Base-by-base conservation (phyloP, 2,888 invertebrate species). In the Euspilapteryx auroguttella region DNA sequence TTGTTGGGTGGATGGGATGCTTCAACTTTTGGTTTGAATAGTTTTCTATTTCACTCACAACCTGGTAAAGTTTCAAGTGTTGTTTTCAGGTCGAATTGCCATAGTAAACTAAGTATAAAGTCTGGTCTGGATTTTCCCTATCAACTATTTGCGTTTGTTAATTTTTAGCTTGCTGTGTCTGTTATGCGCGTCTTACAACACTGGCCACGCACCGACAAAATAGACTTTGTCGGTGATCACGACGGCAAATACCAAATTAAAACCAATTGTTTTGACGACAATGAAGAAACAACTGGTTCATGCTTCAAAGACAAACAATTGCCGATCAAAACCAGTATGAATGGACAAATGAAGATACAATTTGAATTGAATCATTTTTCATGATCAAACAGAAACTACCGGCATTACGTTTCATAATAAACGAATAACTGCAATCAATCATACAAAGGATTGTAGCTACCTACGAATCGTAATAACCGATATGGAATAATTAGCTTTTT, bases 401-500 rank as follows among this genome's bases (percentile, higher is more conserved):
- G 44, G 50, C 42, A 41, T 30, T 56, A 55, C 52, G 46, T 23
- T 23, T 47, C 39, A 42, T 46, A 47, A 43, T 42, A 46, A 43
- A 40, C 39, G 44, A 51, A 49, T 55, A 48, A 42, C 49, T 40
- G 44, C 42, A 48, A 63, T 63, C 58, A 55, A 63, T 65, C 57
- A 59, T 44, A 46, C 54, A 56, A 50, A 52, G 49, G 54, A 51
- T 47, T 46, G 44, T 41, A 38, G 37, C 44, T 42, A 44, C 40
- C 26, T 17, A 40, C 35, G 37, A 22, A 12, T 37, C 34, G 38
- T 38, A 34, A 38, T 41, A 44, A n/a, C n/a, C n/a, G 48, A 49
- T 45, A 58, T 55, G 55, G 53, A 56, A 61, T 58, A 45, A 59
- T 52, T 52, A 57, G 49, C 48, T 46, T 53, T 56, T 55, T 55